Conservation (phyloP, 1,140 invertebrate species). For the Lasaia peninsularis region DNA sequence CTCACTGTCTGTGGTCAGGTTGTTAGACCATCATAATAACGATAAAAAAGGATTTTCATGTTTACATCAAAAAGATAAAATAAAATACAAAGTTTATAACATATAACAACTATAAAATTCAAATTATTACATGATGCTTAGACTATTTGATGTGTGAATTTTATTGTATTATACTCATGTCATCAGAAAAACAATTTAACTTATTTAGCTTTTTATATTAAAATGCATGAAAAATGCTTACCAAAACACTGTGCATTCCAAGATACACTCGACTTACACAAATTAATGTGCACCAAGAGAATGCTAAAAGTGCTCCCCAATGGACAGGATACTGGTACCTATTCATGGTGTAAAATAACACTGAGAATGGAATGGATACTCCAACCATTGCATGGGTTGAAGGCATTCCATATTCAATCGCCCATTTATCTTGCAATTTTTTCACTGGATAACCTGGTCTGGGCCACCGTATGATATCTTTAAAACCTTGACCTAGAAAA, state of each 20-base stretch:
- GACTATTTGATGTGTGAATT: too few relatives aligned
- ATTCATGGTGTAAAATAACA: conserved; percentile 87
- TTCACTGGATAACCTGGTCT: conserved; percentile 90
- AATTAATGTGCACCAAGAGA: conserved; percentile 85
- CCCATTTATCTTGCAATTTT: conserved; percentile 90
- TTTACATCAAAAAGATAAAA: too few relatives aligned
- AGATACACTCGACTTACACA: conserved; percentile 92
- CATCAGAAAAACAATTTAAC: too few relatives aligned
- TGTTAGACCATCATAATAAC: too few relatives aligned
- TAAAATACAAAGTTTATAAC: too few relatives aligned
- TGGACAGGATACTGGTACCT: conserved; percentile 86
- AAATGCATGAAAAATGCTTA: conserved; percentile 60
- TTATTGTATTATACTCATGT: too few relatives aligned
- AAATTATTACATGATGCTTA: too few relatives aligned
- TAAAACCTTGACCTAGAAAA: conserved; percentile 88
- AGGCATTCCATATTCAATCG: conserved; percentile 94
- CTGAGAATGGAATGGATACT: conserved; percentile 90
- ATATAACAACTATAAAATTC: too few relatives aligned
- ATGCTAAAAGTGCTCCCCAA: conserved; percentile 76
- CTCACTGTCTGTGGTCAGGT: too few relatives aligned
- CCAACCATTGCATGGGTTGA: conserved; percentile 96
- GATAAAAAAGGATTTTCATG: too few relatives aligned
- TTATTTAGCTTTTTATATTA: too few relatives aligned
- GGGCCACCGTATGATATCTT: conserved; percentile 92
- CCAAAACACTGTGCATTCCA: conserved; percentile 94